Percentiles rank a stretch among this genome's conserved stretches.
Conservation (phyloP, 2,888 invertebrate species). For the Campopleginae sp. region DNA sequence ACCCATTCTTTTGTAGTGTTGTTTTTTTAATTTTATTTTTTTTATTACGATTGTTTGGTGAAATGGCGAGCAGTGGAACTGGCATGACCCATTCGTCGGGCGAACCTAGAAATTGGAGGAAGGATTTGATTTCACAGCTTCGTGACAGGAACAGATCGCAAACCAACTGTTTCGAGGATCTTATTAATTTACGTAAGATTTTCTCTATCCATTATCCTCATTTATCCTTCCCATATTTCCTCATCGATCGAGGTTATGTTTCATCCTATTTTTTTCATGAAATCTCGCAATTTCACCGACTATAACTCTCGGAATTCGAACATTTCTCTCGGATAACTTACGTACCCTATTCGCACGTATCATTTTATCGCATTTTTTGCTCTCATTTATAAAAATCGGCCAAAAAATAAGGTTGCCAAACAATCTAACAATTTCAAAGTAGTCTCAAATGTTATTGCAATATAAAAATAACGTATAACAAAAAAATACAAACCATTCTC, state of each 20-base stretch:
- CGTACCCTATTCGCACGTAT: too few species aligned
- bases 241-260: slow-evolving; percentile 12
- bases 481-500: too few species aligned
- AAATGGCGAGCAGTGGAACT: slow-evolving; percentile 78
- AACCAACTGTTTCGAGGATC: slow-evolving; percentile 91
- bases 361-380: not conserved
- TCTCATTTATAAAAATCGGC: not conserved
- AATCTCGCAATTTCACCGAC: too few species aligned
- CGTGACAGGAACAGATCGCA: slow-evolving; percentile 91
- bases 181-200: slow-evolving; percentile 92
- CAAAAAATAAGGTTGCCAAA: too few species aligned
- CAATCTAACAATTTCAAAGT: too few species aligned
- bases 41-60: slow-evolving; percentile 34
- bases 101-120: slow-evolving; percentile 88
- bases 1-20: slow-evolving; percentile 18
- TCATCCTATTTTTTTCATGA: not conserved
- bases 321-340: not conserved
- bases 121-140: slow-evolving; percentile 89
- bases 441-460: too few species aligned
- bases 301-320: not conserved
- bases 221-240: slow-evolving; percentile 1
- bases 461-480: too few species aligned
- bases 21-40: slow-evolving; percentile 19
- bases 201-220: slow-evolving; percentile 22
- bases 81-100: slow-evolving; percentile 73